phyloP scores from a whole-genome alignment of 2,797 vertebrate genomes.

The Crypturellus tataupa region DNA sequence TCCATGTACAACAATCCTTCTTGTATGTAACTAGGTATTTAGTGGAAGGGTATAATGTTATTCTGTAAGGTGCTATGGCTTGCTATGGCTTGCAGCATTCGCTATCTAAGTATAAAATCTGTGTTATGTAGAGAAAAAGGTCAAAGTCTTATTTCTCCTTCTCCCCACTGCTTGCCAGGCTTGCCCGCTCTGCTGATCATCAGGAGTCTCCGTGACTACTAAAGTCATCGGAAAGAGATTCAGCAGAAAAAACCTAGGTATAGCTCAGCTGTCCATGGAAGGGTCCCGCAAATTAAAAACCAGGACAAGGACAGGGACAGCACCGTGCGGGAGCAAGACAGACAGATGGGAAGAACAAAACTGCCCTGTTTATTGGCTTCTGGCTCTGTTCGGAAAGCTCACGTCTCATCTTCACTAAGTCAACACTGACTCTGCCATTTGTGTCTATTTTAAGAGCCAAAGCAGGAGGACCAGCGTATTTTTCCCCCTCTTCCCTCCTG shows the following conservation, averaged over 20 bases:
- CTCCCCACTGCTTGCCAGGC: neutral
- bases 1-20: accelerated
- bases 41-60: neutral
- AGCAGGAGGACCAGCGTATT: neutral
- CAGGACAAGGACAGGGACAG: neutral
- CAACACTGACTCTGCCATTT: neutral
- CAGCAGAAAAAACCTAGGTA: neutral
- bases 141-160: neutral
- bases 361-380: neutral
- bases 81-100: neutral
- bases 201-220: neutral
- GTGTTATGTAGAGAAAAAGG: neutral
- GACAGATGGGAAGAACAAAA: neutral
- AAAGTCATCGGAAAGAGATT: neutral
- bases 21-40: neutral
- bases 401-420: neutral
- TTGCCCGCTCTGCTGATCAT: neutral
- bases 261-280: neutral
- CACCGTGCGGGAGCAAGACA: no score
- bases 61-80: neutral
- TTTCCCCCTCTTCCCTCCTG: neutral
- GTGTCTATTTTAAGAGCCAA: neutral
- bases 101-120: neutral
- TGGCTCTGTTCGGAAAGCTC: neutral
- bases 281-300: neutral